Conservation (phyloP, 2,888 invertebrate species). For the Alloscopus bannaensis region DNA sequence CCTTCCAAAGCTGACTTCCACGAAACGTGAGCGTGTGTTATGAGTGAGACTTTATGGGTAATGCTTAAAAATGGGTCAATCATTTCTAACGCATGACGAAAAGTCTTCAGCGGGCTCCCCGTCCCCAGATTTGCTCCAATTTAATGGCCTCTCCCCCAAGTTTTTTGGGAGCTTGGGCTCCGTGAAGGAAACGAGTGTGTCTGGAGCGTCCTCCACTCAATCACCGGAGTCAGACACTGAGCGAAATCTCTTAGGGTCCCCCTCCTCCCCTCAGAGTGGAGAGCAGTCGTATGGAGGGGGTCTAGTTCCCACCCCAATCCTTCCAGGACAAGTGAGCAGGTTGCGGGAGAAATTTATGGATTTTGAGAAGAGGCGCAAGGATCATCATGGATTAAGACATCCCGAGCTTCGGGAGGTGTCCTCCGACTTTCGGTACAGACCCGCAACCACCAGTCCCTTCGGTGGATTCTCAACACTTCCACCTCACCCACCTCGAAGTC, state of each 20-base stretch:
- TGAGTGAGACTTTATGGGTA: conserved; percentile 14
- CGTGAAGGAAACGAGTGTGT: conserved; percentile 37
- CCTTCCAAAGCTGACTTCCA: conserved; percentile 2
- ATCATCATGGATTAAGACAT: conserved; percentile 10
- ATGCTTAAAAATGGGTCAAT: conserved; percentile 59
- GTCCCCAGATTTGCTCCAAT: conserved; percentile 49
- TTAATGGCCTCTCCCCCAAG: conserved; percentile 39
- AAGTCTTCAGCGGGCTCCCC: conserved; percentile 46
- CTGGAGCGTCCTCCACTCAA: conserved; percentile 37
- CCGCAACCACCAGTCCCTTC: conserved; percentile 22
- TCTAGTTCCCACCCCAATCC: conserved; percentile 39
- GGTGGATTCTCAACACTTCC: background rate
- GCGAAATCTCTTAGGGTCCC: conserved; percentile 17
- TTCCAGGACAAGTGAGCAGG: conserved; percentile 46
- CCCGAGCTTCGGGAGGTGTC: background rate
- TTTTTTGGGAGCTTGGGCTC: conserved; percentile 53
- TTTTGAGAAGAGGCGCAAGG: conserved; percentile 19
- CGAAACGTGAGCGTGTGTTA: too few relatives aligned
- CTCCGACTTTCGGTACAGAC: conserved; percentile 27
- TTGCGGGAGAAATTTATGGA: conserved; percentile 54
- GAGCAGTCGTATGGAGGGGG: background rate
- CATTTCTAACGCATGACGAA: conserved; percentile 59
- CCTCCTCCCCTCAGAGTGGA: conserved; percentile 11
- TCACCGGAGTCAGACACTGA: conserved; percentile 26
- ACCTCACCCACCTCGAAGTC: background rate